Evolutionary conservation across 2,888 invertebrate species (phyloP), one percentile per base, ranked within the genome.

Genomic region (Phalera bucephala): DNA sequence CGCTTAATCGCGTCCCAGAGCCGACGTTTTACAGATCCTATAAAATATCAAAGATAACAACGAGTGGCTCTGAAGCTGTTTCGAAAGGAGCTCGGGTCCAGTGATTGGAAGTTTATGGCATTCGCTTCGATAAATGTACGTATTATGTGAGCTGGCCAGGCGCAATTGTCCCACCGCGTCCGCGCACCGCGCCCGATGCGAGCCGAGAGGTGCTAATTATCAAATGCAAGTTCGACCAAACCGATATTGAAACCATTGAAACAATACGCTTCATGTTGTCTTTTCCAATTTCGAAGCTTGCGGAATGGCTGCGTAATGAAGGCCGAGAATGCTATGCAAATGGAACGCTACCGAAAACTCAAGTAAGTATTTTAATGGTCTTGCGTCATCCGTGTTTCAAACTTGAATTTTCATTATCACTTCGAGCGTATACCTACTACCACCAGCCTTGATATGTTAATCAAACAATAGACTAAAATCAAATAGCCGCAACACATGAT

Each of bases 321-420:
- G 88, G 87, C 87, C 81, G 72, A 76, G 74, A 72, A 72, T 75
- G 76, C 82, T 79, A 81, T 81, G 84, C 86, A 86, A 88, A 86
- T 80, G 85, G 75, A 82, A 80, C 72, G 81, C 76, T 80, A 14
- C 88, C 89, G 85, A 88, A 89, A 87, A 87, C 70, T 80, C 79
- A 74, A 75, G 74, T 72, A 71, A 70, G 80, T 80, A 85, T 81
- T 83, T 88, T 88, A 88, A 88, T 86, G 85, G 87, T 81, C 80
- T 89, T 89, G 85, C 89, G 88, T 88, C 89, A 89, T 87, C 78
- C 74, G 60, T 69, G 76, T 77, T 87, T 82, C 81, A 87, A 88
- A 89, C 89, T 88, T 89, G 88, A 87, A 86, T 84, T 88, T 89
- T 88, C 86, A 89, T 89, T 89, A 88, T 89, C 89, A 88, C 89